A percentile compares a stretch with the other conserved stretches of the same genome.
These are phyloP conservation scores for Sander vitreus DNA, from an alignment of 2,113 vertebrate genomes.

Conservation along the genomic window DNA sequence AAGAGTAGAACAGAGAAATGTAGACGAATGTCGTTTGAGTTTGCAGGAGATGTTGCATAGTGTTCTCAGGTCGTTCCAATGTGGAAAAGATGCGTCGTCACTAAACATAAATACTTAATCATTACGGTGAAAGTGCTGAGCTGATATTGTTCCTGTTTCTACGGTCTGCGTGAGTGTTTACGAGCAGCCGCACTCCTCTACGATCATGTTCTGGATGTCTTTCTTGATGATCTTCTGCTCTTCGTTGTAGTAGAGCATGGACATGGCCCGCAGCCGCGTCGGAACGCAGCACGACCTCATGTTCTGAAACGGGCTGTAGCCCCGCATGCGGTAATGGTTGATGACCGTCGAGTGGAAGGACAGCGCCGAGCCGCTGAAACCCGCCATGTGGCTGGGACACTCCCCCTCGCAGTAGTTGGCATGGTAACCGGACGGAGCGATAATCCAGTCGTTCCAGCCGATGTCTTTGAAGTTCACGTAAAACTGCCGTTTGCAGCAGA, in stretches of 20 bases:
- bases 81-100: conserved; percentile 69
- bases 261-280: conserved; percentile 95
- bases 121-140: conserved; percentile 56
- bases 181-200: conserved; percentile 97
- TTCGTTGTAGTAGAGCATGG: conserved; percentile 97
- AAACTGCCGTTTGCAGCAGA: conserved; percentile 97
- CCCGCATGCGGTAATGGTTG: conserved; percentile 96
- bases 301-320: conserved; percentile 92
- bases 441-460: conserved; percentile 99
- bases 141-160: conserved; percentile 2
- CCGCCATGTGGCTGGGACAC: conserved; percentile 93
- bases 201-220: conserved; percentile 98
- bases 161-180: conserved; percentile 71
- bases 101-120: conserved; percentile 70
- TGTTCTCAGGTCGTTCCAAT: conserved; percentile 86
- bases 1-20: conserved; percentile 76
- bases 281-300: conserved; percentile 96
- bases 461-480: conserved; percentile 98
- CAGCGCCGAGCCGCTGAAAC: conserved; percentile 89
- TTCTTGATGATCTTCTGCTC: conserved; percentile 99
- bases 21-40: conserved; percentile 62
- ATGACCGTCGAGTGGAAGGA: conserved; percentile 98
- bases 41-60: conserved; percentile 90
- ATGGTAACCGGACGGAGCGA: conserved; percentile 95
- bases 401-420: conserved; percentile 99